Evolutionary conservation across 2,888 invertebrate species (phyloP).

Genomic region (Plagodis dolabraria): DNA sequence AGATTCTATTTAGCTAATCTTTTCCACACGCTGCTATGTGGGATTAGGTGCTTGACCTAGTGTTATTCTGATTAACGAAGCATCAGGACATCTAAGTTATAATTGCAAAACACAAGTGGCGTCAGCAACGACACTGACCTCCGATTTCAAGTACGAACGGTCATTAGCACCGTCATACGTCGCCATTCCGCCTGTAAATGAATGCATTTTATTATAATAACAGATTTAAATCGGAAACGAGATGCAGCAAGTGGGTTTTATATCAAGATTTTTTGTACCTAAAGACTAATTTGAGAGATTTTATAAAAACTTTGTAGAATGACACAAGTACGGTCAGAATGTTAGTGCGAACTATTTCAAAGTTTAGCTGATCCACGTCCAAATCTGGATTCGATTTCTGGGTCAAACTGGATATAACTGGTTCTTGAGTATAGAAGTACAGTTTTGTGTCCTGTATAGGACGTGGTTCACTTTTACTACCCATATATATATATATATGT

Average conservation of each 20-base stretch:
- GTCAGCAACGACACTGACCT: conserved; percentile 73
- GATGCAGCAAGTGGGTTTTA: conserved; percentile 3
- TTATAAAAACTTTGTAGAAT: neutral
- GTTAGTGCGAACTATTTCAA: too few species aligned
- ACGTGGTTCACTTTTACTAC: too few species aligned
- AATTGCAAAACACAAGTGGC: conserved; percentile 67
- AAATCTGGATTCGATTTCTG: too few species aligned
- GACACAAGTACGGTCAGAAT: too few species aligned
- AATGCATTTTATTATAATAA: conserved; percentile 34
- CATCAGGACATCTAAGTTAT: conserved; percentile 57
- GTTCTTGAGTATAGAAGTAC: too few species aligned
- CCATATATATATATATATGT: too few species aligned
- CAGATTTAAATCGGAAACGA: conserved; percentile 28
- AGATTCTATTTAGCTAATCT: too few species aligned
- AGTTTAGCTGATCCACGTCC: too few species aligned
- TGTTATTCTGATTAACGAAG: conserved; percentile 17
- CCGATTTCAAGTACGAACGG: conserved; percentile 71
- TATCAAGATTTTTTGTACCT: conserved; percentile 1
- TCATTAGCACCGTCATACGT: conserved; percentile 54
- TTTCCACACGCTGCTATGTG: too few species aligned
- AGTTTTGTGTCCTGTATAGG: too few species aligned
- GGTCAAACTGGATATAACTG: too few species aligned
- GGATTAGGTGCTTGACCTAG: too few species aligned
- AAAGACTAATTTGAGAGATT: neutral
- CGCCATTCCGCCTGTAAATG: conserved; percentile 44